These are phyloP conservation scores for Sebastes steindachneri DNA, from an alignment of 2,797 vertebrate species.

Conservation along the genomic window DNA sequence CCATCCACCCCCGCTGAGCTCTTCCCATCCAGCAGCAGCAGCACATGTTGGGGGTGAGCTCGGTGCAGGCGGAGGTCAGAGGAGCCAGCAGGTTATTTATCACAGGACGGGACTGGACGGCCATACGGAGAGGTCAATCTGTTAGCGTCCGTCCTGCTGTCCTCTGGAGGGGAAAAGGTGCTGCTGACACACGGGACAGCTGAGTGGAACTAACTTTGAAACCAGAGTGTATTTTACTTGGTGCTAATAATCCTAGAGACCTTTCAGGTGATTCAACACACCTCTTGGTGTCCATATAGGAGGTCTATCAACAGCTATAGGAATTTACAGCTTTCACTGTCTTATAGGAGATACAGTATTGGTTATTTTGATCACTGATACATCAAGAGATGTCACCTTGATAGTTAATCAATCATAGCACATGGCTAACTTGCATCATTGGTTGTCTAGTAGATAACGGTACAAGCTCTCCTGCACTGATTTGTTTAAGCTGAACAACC, in stretches of 20 bases:
- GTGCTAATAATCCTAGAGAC: not conserved
- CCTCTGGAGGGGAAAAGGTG: slow-evolving; percentile 36
- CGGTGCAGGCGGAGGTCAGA: slow-evolving; percentile 72
- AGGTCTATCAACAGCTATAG: no score
- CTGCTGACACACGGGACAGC: slow-evolving; percentile 30
- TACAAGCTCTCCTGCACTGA: no score
- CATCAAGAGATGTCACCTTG: not conserved
- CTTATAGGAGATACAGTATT: no score
- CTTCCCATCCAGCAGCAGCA: slow-evolving; percentile 48
- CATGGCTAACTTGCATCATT: not conserved
- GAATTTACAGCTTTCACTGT: not conserved
- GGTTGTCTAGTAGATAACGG: not conserved
- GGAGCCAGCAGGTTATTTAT: slow-evolving; percentile 73
- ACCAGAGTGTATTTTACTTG: not conserved
- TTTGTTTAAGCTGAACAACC: no score
- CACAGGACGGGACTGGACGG: slow-evolving; percentile 14
- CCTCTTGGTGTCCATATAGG: no score
- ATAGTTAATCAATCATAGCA: not conserved
- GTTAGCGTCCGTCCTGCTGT: slow-evolving; percentile 40
- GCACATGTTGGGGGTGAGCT: slow-evolving; percentile 69
- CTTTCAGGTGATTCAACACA: no score
- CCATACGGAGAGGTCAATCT: slow-evolving; percentile 60
- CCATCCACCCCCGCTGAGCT: slow-evolving; percentile 37
- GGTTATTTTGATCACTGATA: not conserved
- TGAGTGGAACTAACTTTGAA: slow-evolving; percentile 21